A percentile compares a stretch with the other conserved stretches of the same genome.
Evolutionary conservation across 2,797 vertebrate genomes (phyloP).

Genomic region (Nothura maculosa): DNA sequence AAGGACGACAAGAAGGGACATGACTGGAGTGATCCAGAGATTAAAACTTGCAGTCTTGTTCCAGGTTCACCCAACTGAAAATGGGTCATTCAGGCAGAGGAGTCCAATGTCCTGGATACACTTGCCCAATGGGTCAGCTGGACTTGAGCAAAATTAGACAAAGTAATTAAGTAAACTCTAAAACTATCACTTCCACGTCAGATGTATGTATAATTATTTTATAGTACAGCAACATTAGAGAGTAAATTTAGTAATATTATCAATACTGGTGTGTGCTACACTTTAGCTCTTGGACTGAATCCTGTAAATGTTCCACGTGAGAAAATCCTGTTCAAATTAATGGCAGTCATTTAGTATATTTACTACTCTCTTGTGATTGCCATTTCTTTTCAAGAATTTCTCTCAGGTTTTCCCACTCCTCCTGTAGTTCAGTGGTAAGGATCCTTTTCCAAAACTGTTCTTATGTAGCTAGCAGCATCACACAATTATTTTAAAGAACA

Average conservation of each 20-base stretch:
- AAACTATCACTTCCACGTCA: neutral
- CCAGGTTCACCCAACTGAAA: neutral
- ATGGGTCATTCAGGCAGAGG: neutral
- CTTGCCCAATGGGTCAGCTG: neutral
- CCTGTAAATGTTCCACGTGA: slow-evolving; percentile 24
- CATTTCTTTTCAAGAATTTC: neutral
- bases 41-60: neutral
- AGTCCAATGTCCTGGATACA: neutral
- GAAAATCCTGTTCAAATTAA: slow-evolving; percentile 42
- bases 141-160: neutral
- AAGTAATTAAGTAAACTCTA: neutral
- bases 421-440: neutral
- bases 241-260: neutral
- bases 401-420: neutral
- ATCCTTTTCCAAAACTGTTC: neutral
- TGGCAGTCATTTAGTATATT: neutral
- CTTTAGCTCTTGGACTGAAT: neutral
- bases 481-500: neutral
- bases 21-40: neutral
- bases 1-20: neutral
- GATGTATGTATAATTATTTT: neutral
- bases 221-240: neutral
- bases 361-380: neutral
- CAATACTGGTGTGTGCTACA: neutral
- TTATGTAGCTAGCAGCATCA: fast-evolving